Base-by-base conservation (phyloP, 2,797 vertebrate genomes). In the Cirrhinus molitorella region DNA sequence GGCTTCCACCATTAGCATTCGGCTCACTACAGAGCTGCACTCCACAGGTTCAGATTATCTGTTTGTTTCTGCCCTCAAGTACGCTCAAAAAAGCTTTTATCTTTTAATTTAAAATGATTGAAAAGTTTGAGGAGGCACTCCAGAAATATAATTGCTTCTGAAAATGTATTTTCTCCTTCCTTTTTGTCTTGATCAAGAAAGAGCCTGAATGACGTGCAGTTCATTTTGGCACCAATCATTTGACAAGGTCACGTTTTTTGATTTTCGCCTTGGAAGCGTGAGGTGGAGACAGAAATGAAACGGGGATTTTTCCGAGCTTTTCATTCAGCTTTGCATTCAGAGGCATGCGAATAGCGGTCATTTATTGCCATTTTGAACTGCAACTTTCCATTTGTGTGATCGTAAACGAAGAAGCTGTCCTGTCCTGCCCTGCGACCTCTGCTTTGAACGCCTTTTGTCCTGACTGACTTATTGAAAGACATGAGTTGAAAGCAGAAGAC, bases 1-100 rank as follows among this genome's bases (percentile, higher is more conserved):
- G 90, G 91, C 90, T 85, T 68, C 5, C 25, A 25, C 86, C 89
- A 92, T 93, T 93, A 89, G 90, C 85, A 93, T 91, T 92, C 93
- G 76, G 67, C 90, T 93, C 91, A 88, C 87, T 89, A 91, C 87
- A 88, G 57, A 85, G 40, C 84, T 89, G 84, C 83, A 86, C 87
- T 91, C 85, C 89, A 89, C 85, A 89, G 87, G 66, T 91, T 89
- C 75, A 88, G 47, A 75, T 92, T 86, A 90, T 91, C 87, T 91
- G 88, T 93, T 93, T 91, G 88, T 90, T 79, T 70, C 85, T 91
- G 89, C 89, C 91, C 90, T 91, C 92, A 88, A 92, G 90, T 87
- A 86, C 85, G 81, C 87, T 40, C 37, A 79, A 85, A 84, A 79
- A 85, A 88, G 66, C 19, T 83, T 83, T 83, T 88, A 86, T 89